These are phyloP conservation scores for Chondrosia reniformis DNA, from an alignment of 37 sponge, comb jelly and placozoan genomes.

Conservation along the genomic window DNA sequence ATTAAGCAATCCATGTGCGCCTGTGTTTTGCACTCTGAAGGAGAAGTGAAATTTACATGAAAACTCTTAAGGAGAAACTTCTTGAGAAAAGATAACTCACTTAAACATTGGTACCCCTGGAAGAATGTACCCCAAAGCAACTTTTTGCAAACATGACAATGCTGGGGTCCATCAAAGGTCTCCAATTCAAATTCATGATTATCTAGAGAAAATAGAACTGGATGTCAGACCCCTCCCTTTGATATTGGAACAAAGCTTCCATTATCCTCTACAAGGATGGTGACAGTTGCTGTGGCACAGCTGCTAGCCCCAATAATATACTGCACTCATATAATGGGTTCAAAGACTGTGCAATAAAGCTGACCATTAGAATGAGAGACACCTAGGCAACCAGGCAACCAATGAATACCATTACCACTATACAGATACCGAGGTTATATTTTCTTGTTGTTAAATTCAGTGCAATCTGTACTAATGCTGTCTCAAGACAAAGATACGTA, in stretches of 20 bases:
- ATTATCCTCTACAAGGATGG: too few species aligned
- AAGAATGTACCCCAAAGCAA: constrained; percentile 51
- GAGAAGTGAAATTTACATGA: background rate
- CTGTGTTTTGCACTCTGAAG: background rate
- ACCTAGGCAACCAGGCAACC: too few species aligned
- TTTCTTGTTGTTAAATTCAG: too few species aligned
- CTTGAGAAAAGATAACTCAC: too few species aligned
- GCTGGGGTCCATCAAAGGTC: constrained; percentile 42
- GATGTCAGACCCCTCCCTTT: constrained; percentile 14
- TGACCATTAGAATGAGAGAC: too few species aligned
- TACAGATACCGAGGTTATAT: too few species aligned
- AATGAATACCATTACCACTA: too few species aligned
- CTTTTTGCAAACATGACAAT: constrained; percentile 29
- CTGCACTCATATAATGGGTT: background rate
- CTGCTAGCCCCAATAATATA: background rate
- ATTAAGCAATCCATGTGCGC: background rate
- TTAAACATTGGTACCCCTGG: constrained; percentile 65
- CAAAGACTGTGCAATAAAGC: constrained; percentile 7
- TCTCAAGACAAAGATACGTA: too few species aligned
- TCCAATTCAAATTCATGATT: constrained; percentile 22
- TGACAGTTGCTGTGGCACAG: background rate
- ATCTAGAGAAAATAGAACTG: background rate
- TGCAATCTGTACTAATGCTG: too few species aligned
- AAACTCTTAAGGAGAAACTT: too few species aligned
- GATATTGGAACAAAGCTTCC: too few species aligned